Conservation (phyloP, 1,140 invertebrate species). For the Heliconius hewitsoni region DNA sequence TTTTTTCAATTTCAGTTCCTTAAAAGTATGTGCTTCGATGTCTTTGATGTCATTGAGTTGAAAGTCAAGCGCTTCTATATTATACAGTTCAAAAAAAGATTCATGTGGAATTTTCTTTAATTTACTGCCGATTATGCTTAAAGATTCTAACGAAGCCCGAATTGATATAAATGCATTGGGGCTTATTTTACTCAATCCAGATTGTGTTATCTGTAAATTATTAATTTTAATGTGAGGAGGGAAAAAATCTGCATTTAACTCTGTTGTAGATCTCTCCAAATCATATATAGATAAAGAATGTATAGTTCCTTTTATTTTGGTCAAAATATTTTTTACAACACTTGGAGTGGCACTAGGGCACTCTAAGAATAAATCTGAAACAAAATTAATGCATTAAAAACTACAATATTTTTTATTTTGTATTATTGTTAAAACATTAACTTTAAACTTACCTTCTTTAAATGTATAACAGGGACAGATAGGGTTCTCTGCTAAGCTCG, state of each 20-base stretch:
- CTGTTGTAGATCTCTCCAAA: slow-evolving; percentile 88
- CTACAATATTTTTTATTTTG: neutral
- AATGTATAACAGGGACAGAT: slow-evolving; percentile 95
- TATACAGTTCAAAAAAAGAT: slow-evolving; percentile 86
- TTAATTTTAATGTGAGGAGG: slow-evolving; percentile 84
- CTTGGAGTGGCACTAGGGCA: slow-evolving; percentile 90
- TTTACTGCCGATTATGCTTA: slow-evolving; percentile 91
- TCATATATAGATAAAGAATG: slow-evolving; percentile 94
- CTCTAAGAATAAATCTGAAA: slow-evolving; percentile 90
- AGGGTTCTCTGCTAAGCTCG: slow-evolving; percentile 86
- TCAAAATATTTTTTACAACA: slow-evolving; percentile 83
- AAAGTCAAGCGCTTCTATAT: slow-evolving; percentile 89
- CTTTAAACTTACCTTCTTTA: slow-evolving; percentile 85
- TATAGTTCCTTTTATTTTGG: slow-evolving; percentile 85
- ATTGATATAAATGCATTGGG: slow-evolving; percentile 87
- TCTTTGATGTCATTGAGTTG: slow-evolving; percentile 92
- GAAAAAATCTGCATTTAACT: slow-evolving; percentile 87
- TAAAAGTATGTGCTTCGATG: slow-evolving; percentile 91
- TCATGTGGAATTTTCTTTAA: slow-evolving; percentile 90
- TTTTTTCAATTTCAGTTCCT: slow-evolving; percentile 89
- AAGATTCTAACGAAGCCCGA: slow-evolving; percentile 86
- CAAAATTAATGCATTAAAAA: slow-evolving; percentile 19
- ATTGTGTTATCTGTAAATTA: slow-evolving; percentile 92
- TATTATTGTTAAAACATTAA: slow-evolving; percentile 4
- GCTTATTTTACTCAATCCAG: slow-evolving; percentile 87